A percentile compares a stretch with the other conserved stretches of the same genome.
These are phyloP conservation scores for Takifugu ocellatus DNA, from an alignment of 2,797 vertebrate genomes.

Conservation along the genomic window DNA sequence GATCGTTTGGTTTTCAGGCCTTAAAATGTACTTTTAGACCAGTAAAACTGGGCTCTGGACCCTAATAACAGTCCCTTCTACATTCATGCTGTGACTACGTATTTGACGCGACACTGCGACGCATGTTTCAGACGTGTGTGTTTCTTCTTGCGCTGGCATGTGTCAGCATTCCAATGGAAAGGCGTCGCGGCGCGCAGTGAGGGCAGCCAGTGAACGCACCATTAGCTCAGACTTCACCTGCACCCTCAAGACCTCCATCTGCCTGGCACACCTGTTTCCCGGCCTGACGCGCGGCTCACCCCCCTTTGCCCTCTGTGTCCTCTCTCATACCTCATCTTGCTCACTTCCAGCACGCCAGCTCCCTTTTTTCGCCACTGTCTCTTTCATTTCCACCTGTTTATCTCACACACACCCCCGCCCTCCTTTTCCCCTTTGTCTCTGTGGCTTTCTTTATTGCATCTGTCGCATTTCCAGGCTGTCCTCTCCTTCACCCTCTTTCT, in stretches of 20 bases:
- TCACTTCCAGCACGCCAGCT: constrained; percentile 18
- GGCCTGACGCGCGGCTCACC: constrained; percentile 26
- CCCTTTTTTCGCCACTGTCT: constrained; percentile 6
- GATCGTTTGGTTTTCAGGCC: too few species aligned
- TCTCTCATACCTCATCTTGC: constrained; percentile 46
- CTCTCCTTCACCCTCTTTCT: constrained; percentile 1
- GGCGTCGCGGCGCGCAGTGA: constrained; percentile 1
- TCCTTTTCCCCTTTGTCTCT: constrained; percentile 1
- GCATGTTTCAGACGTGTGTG: too few species aligned
- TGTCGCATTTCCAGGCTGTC: constrained; percentile 18
- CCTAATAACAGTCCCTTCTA: too few species aligned
- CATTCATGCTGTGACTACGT: too few species aligned
- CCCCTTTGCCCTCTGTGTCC: constrained; percentile 47
- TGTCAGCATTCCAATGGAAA: background rate
- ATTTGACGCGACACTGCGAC: too few species aligned
- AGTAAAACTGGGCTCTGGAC: too few species aligned
- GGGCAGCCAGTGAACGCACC: constrained; percentile 51
- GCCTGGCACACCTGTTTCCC: constrained; percentile 56
- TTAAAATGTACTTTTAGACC: too few species aligned
- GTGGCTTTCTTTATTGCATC: constrained; percentile 16
- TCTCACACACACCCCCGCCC: constrained; percentile 7
- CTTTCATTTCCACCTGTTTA: constrained; percentile 20
- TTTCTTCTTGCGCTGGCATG: constrained; percentile 9
- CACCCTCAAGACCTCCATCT: constrained; percentile 46
- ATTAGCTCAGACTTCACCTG: constrained; percentile 54